Conservation (phyloP, 2,888 invertebrate species). For the Drosophila gaucha region DNA sequence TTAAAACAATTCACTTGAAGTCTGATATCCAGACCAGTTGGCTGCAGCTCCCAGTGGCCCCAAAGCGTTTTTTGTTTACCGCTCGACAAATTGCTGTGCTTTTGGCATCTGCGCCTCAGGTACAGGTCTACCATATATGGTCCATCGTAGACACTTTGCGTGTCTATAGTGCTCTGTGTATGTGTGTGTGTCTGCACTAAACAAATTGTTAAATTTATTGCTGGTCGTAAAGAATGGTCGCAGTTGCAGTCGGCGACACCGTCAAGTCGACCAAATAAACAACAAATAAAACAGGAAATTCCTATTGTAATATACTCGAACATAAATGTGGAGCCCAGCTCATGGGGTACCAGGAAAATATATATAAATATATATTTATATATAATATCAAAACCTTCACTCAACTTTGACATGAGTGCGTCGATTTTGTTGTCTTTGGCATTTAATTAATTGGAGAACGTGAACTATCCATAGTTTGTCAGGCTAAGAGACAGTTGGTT, state of each 20-base stretch:
- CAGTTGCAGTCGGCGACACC: conserved; percentile 51
- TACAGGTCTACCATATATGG: conserved; percentile 69
- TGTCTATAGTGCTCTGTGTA: conserved; percentile 40
- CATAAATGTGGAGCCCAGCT: conserved; percentile 11
- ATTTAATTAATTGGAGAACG: conserved; percentile 75
- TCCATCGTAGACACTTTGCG: conserved; percentile 73
- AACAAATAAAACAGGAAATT: conserved; percentile 51
- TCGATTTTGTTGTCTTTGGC: conserved; percentile 59
- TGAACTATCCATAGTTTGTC: conserved; percentile 50
- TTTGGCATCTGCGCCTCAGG: conserved; percentile 73
- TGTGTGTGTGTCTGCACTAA: conserved; percentile 66
- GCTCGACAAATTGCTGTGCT: conserved; percentile 78
- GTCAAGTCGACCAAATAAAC: conserved; percentile 37
- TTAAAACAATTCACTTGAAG: conserved; percentile 42
- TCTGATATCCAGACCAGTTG: conserved; percentile 39
- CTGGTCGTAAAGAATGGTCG: conserved; percentile 81
- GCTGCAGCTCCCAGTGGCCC: conserved; percentile 36
- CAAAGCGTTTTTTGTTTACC: conserved; percentile 65
- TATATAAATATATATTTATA: background rate
- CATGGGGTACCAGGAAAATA: conserved; percentile 12
- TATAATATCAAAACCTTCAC: conserved; percentile 8
- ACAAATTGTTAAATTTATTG: conserved; percentile 83
- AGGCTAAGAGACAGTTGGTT: conserved; percentile 38
- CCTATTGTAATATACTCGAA: conserved; percentile 63
- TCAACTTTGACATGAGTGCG: conserved; percentile 45